Evolutionary conservation across 2,797 vertebrate genomes (phyloP), one percentile per base, ranked within the genome.

Genomic region (Lutjanus campechanus): DNA sequence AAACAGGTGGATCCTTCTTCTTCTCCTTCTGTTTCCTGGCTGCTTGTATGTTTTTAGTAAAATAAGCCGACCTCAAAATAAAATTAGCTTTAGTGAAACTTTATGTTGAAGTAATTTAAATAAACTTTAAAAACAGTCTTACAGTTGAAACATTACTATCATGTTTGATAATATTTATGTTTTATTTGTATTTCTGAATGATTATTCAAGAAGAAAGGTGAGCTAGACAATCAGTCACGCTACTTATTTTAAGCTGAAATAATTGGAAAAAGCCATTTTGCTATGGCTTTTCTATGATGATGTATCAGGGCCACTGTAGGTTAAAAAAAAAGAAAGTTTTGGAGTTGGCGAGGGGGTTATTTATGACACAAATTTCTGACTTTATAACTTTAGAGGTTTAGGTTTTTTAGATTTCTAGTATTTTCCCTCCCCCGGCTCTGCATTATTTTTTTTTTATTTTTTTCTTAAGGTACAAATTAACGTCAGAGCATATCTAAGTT

Each of bases 141-240:
- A 66, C 40, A 69, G 44, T 53, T 74, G n/a, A 60, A 53, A 43
- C 13, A 36, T 68, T 70, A 12, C 12, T 63, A 8, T 56, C 4
- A 22, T 46, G 46, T 78, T 87, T 25, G 60, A 51, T 51, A 64
- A 49, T 76, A 51, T 69, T 54, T 46, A 64, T 40, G 50, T 77
- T 69, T 12, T 64, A 65, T 85, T 19, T 69, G 15, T 77, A 72
- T 81, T 83, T 43, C 47, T 44, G 19, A 74, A 9, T 63, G 40
- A 66, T 82, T 69, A 68, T 73, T 68, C 59, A 73, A 76, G 72
- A 54, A 55, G 2, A 76, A 58, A 72, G 63, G 49, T 50, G 62
- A 88, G 74, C 67, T 60, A 77, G 88, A 92, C 85, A 91, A 88
- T 91, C 86, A 84, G 78, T 79, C 80, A 61, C 13, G 51, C 64